Evolutionary conservation across 1,140 invertebrate species (phyloP), one percentile per base, ranked within the genome.

Genomic region (Leptestheria dahalacensis): DNA sequence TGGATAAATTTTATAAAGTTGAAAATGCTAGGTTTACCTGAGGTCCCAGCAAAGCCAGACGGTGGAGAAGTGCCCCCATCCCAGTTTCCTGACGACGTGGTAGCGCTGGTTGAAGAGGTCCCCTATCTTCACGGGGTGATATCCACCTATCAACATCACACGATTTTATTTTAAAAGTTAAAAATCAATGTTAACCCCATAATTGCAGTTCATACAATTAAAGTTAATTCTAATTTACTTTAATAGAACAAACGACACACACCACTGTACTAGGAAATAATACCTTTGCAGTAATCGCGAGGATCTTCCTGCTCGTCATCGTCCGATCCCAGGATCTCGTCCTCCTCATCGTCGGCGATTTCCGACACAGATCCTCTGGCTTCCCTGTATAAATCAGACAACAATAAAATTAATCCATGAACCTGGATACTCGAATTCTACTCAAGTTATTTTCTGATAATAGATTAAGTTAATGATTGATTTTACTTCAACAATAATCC

Each of bases 1-100:
- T n/a, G n/a, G n/a, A n/a, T n/a, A n/a, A n/a, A n/a, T n/a, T n/a
- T n/a, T n/a, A n/a, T n/a, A n/a, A n/a, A n/a, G n/a, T n/a, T n/a
- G n/a, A n/a, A n/a, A n/a, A n/a, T n/a, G n/a, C n/a, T n/a, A 41
- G 33, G 6, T 41, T 6, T 41, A 41, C 33, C 33, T 41, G 15
- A 82, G 68, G 68, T 85, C 83, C 82, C 82, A 85, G 65, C 82
- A 82, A 2, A 85, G 74, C 83, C 83, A 85, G 9, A 85, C 83
- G 46, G 83, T 85, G 28, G 81, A 83, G 69, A 85, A 85, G 69
- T 85, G 83, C 2, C 83, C 83, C 83, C 83, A 85, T 23, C 83
- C 83, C 4, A 85, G 69, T 68, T 85, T 85, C 20, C 82, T 71
- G 18, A 85, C 74, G 18, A 85, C 79, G 70, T 84, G 79, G 69